Percentiles rank a stretch among this genome's conserved stretches.
phyloP scores from a whole-genome alignment of 2,888 invertebrate species.

The Copidosoma aretas region DNA sequence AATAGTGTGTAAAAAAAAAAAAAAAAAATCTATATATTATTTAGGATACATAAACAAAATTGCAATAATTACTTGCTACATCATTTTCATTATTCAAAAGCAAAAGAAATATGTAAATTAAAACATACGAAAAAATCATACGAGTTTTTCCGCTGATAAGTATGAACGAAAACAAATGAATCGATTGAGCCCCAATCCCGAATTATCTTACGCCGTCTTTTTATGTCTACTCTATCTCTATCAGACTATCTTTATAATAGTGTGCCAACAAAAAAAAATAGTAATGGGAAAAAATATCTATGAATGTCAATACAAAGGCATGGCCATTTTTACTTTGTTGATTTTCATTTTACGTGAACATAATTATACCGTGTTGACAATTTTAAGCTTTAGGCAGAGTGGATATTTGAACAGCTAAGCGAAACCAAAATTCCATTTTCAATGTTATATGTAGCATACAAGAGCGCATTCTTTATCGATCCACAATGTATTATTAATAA shows the following conservation, averaged over 20 bases:
- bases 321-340: constrained; percentile 15
- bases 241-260: constrained; percentile 47
- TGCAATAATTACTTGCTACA: constrained; percentile 15
- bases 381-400: constrained; percentile 37
- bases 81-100: constrained; percentile 22
- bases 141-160: constrained; percentile 53
- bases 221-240: no score
- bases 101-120: constrained; percentile 2
- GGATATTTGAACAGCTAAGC: not conserved
- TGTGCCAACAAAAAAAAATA: constrained; percentile 57
- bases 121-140: constrained; percentile 20
- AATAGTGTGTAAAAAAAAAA: constrained; percentile 8
- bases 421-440: constrained; percentile 10
- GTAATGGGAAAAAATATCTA: constrained; percentile 20
- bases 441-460: not conserved
- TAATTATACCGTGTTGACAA: constrained; percentile 24
- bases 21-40: constrained; percentile 22
- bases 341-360: constrained; percentile 12
- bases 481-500: constrained; percentile 10
- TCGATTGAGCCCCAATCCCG: constrained; percentile 26
- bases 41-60: constrained; percentile 8
- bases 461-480: not conserved
- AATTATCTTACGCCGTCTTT: constrained; percentile 46
- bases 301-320: constrained; percentile 18
- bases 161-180: constrained; percentile 36